These are phyloP conservation scores for Eupithecia exiguata DNA, from an alignment of 2,888 invertebrate genomes.

Conservation along the genomic window DNA sequence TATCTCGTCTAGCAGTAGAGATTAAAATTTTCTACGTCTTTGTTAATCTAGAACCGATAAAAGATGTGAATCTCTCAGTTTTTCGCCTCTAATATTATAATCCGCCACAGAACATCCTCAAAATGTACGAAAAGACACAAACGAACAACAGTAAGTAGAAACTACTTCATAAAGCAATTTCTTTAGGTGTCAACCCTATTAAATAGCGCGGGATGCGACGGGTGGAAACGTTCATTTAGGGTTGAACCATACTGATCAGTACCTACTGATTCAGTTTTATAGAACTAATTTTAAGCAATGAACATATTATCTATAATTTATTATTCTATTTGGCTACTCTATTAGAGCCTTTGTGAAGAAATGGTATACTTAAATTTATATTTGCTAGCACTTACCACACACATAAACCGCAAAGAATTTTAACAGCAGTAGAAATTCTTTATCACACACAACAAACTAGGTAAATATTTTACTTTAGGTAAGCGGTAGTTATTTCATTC, in stretches of 20 bases:
- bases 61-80: not conserved
- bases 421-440: too few species aligned
- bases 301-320: too few species aligned
- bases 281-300: not conserved
- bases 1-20: not conserved
- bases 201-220: constrained; percentile 46
- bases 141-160: constrained; percentile 15
- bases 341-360: too few species aligned
- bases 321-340: too few species aligned
- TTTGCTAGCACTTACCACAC: too few species aligned
- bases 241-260: not conserved
- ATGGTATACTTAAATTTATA: too few species aligned
- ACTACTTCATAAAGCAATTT: constrained; percentile 10
- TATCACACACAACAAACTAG: too few species aligned
- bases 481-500: not conserved
- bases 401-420: too few species aligned
- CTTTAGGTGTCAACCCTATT: constrained; percentile 53
- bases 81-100: not conserved
- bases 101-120: not conserved
- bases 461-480: too few species aligned
- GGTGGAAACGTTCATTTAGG: constrained; percentile 65
- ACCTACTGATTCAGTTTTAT: not conserved
- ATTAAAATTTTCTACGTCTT: not conserved
- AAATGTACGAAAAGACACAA: not conserved
- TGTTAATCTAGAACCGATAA: not conserved